These are phyloP conservation scores for Darevskia mixta DNA, from an alignment of 2,797 vertebrate genomes.

Conservation along the genomic window DNA sequence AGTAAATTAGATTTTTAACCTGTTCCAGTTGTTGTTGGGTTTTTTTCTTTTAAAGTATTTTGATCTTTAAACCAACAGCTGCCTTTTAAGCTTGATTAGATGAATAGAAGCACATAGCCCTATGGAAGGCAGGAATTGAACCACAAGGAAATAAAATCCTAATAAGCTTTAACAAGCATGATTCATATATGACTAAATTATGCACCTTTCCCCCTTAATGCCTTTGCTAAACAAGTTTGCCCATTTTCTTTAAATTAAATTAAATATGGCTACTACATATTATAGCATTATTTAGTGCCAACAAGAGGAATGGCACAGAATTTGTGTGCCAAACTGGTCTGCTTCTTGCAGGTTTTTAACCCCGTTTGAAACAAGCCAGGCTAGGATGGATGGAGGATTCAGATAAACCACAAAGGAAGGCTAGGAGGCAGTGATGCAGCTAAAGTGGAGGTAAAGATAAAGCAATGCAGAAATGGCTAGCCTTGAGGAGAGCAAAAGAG, in stretches of 20 bases:
- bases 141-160: background rate
- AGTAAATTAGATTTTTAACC: constrained; percentile 5
- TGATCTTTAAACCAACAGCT: constrained; percentile 15
- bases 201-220: background rate
- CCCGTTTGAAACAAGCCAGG: no score
- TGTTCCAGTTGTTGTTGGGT: background rate
- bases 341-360: no score
- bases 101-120: background rate
- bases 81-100: background rate
- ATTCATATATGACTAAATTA: background rate
- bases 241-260: background rate
- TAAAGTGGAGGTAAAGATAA: background rate
- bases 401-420: no score
- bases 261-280: background rate
- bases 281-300: background rate
- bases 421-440: background rate
- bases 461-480: background rate
- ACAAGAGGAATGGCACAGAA: no score
- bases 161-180: background rate
- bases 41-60: background rate
- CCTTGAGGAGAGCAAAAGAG: constrained; percentile 18
- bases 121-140: background rate
- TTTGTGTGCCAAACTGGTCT: no score
- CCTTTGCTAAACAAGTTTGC: background rate
- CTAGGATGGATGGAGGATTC: no score